Conservation (phyloP, 2,888 invertebrate species). For the Gari tellinella region DNA sequence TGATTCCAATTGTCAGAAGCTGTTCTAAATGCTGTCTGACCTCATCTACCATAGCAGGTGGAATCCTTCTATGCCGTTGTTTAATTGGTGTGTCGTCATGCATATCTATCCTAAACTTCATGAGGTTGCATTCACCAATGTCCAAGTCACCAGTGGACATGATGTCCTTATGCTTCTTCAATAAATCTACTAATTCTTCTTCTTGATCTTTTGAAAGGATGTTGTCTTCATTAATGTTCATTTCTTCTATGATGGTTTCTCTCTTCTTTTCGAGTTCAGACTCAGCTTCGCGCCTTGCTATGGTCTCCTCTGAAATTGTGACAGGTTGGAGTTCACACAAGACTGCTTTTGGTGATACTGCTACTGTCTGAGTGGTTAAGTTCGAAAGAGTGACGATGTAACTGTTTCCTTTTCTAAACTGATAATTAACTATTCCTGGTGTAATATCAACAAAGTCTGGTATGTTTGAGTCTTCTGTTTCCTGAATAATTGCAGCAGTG, state of each 20-base stretch:
- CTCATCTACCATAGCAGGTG: conserved; percentile 15
- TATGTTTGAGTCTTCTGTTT: conserved; percentile 6
- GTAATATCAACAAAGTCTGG: conserved; percentile 11
- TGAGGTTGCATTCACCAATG: conserved; percentile 6
- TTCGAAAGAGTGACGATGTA: conserved; percentile 10
- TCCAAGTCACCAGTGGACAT: conserved; percentile 12
- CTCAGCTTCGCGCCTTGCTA: neutral
- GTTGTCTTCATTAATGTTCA: conserved; percentile 6
- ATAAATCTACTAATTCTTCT: neutral
- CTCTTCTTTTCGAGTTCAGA: no score
- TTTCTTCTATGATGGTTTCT: neutral
- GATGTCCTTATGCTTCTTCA: conserved; percentile 1
- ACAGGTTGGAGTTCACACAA: conserved; percentile 39
- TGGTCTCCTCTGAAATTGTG: conserved; percentile 4
- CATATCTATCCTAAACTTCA: conserved; percentile 18
- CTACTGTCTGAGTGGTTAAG: conserved; percentile 15
- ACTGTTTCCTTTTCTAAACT: conserved; percentile 1
- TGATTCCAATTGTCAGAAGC: conserved; percentile 27
- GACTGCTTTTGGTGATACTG: conserved; percentile 12
- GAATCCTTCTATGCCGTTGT: conserved; percentile 21
- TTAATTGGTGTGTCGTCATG: conserved; percentile 10
- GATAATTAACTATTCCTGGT: conserved; percentile 6
- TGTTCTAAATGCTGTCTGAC: conserved; percentile 49
- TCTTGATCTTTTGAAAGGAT: neutral
- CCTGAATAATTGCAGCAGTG: conserved; percentile 13